Evolutionary conservation across 2,888 invertebrate genomes (phyloP).

Genomic region (Pogonocherus hispidulus): DNA sequence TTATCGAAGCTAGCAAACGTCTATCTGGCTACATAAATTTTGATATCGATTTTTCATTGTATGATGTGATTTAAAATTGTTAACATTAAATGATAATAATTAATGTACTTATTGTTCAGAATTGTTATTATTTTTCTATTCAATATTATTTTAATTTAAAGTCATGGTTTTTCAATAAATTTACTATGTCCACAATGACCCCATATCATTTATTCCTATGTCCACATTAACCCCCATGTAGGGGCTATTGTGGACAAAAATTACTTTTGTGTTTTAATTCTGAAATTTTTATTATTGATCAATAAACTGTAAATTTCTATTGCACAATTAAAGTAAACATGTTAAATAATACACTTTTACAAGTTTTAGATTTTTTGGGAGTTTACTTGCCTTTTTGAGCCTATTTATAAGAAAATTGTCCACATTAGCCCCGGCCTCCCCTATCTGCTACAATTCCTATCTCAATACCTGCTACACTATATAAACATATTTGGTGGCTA

Average conservation of each 20-base stretch:
- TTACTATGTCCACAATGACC: not conserved
- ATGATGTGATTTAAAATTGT: too few relatives aligned
- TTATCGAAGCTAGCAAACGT: not conserved
- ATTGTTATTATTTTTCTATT: not conserved
- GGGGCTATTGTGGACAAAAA: not conserved
- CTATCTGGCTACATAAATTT: not conserved
- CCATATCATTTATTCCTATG: not conserved
- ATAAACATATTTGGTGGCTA: too few relatives aligned
- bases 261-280: not conserved
- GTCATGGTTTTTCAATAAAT: not conserved
- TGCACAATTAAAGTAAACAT: not conserved
- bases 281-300: not conserved
- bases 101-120: too few relatives aligned
- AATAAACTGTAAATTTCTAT: not conserved
- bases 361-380: not conserved
- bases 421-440: not conserved
- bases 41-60: not conserved
- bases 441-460: too few relatives aligned
- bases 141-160: not conserved
- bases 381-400: not conserved
- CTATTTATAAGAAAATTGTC: not conserved
- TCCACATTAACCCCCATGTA: not conserved
- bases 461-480: too few relatives aligned
- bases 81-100: too few relatives aligned
- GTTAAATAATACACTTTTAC: not conserved